phyloP scores from a whole-genome alignment of 2,797 vertebrate genomes.

The Lutjanus campechanus region DNA sequence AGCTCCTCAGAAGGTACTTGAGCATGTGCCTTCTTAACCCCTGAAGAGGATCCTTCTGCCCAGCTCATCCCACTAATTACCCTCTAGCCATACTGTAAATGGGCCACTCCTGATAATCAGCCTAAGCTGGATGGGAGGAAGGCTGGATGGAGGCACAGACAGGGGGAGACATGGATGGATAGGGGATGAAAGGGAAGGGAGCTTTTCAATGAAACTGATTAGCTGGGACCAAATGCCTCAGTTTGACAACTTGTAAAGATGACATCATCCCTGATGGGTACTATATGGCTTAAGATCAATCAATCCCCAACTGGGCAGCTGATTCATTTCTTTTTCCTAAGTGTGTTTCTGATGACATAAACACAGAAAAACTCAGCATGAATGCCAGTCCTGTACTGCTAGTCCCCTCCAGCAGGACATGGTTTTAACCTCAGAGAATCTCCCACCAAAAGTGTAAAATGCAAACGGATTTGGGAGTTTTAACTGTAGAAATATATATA shows the following conservation, averaged over 20 bases:
- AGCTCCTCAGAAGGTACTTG: slow-evolving; percentile 54
- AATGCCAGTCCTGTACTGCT: background rate
- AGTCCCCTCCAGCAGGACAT: background rate
- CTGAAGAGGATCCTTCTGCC: slow-evolving; percentile 72
- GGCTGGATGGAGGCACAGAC: slow-evolving; percentile 32
- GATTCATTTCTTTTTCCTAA: background rate
- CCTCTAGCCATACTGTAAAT: slow-evolving; percentile 79
- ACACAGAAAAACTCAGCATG: background rate
- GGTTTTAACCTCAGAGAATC: background rate
- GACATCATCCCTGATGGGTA: slow-evolving; percentile 20
- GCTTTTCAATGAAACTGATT: slow-evolving; percentile 71
- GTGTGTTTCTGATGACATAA: background rate
- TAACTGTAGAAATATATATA: background rate
- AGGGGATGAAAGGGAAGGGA: slow-evolving; percentile 47
- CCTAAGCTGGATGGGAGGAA: slow-evolving; percentile 48
- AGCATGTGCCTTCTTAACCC: slow-evolving; percentile 62
- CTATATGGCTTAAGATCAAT: slow-evolving; percentile 5
- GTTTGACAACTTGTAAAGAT: slow-evolving; percentile 36
- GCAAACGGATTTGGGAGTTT: background rate
- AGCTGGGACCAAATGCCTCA: slow-evolving; percentile 31
- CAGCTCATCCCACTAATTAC: slow-evolving; percentile 83
- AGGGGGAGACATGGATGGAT: slow-evolving; percentile 51
- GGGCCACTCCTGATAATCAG: slow-evolving; percentile 82
- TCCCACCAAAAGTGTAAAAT: background rate
- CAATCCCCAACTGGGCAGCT: slow-evolving; percentile 5